Evolutionary conservation across 2,797 vertebrate species (phyloP).

Genomic region (Chanos chanos): DNA sequence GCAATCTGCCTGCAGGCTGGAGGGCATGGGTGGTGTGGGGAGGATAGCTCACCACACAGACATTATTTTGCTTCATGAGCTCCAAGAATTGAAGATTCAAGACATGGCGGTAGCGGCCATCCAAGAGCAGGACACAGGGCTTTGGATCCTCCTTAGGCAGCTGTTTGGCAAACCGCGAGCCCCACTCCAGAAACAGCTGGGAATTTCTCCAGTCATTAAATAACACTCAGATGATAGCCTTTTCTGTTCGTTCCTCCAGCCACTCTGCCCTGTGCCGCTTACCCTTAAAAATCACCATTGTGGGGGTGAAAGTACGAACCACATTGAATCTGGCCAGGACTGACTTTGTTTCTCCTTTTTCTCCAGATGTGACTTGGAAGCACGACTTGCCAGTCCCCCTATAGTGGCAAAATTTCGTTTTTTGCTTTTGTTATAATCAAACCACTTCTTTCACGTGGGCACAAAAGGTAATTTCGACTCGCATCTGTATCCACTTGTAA

Average conservation of each 20-base stretch:
- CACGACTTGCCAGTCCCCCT: neutral
- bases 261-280: neutral
- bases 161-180: neutral
- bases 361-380: constrained; percentile 2
- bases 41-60: constrained; percentile 1
- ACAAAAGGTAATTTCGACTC: no score
- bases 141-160: constrained; percentile 6
- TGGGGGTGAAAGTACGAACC: constrained; percentile 1
- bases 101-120: neutral
- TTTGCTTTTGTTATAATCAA: no score
- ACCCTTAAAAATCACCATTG: constrained; percentile 22
- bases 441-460: no score
- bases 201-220: constrained; percentile 20
- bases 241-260: constrained; percentile 8
- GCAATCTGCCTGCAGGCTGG: neutral
- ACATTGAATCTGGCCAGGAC: constrained; percentile 25
- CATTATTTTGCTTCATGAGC: constrained; percentile 10
- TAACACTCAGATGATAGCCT: neutral
- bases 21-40: neutral
- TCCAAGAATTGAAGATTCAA: no score
- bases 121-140: neutral
- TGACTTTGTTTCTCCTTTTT: neutral
- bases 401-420: no score
- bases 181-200: constrained; percentile 2
- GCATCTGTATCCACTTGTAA: no score